Conservation (phyloP, 2,888 invertebrate genomes). For the Hirudinaria manillensis region DNA sequence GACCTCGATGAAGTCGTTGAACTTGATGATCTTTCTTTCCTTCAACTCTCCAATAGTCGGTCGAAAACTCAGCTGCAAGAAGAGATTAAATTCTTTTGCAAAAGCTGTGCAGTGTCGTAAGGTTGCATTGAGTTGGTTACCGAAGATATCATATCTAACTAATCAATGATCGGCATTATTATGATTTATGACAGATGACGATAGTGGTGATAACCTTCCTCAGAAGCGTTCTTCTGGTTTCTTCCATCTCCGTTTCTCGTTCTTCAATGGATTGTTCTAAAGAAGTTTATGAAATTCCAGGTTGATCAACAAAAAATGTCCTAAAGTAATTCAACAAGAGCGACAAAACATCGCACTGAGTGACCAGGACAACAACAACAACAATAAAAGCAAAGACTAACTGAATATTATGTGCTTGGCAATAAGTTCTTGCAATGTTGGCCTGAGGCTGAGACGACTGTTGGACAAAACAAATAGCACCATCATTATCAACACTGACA, state of each 20-base stretch:
- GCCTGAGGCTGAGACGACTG: slow-evolving; percentile 89
- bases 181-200: background rate
- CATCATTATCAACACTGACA: background rate
- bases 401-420: slow-evolving; percentile 96
- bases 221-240: slow-evolving; percentile 86
- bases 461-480: background rate
- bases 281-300: background rate
- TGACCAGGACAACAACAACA: background rate
- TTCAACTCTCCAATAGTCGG: slow-evolving; percentile 97
- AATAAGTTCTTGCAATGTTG: slow-evolving; percentile 92
- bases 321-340: background rate
- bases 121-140: background rate
- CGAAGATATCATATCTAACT: too few relatives aligned
- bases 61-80: slow-evolving; percentile 69
- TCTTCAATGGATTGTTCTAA: slow-evolving; percentile 89
- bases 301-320: background rate
- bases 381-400: slow-evolving; percentile 58
- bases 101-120: background rate
- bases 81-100: background rate
- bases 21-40: slow-evolving; percentile 97
- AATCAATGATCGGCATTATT: background rate
- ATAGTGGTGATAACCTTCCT: slow-evolving; percentile 67
- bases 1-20: slow-evolving; percentile 99
- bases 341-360: background rate
- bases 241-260: slow-evolving; percentile 82